Percentiles rank a stretch among this genome's conserved stretches.
Evolutionary conservation across 2,113 vertebrate genomes (phyloP).

Genomic region (Brienomyrus brachyistius): DNA sequence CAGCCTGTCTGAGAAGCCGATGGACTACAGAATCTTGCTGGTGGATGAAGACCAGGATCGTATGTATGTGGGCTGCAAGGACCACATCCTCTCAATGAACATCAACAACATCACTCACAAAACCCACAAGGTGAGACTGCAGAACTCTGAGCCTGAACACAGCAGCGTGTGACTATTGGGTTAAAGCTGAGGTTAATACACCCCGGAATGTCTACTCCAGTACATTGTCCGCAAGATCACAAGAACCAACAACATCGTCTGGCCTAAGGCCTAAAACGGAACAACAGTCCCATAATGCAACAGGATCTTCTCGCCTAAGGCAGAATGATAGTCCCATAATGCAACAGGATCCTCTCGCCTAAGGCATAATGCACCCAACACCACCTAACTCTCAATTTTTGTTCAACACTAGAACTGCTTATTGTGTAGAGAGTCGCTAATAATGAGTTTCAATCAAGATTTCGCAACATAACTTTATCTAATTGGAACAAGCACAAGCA

Average conservation of each 20-base stretch:
- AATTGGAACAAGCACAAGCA: neutral
- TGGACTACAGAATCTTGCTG: slow-evolving; percentile 93
- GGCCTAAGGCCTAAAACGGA: neutral
- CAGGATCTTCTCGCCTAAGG: too few relatives aligned
- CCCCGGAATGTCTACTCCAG: neutral
- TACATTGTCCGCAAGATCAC: neutral
- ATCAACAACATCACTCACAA: slow-evolving; percentile 94
- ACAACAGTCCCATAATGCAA: neutral
- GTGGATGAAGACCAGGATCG: slow-evolving; percentile 98
- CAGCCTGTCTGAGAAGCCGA: slow-evolving; percentile 73
- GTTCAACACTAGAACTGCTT: neutral
- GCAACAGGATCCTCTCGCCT: neutral
- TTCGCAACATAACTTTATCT: neutral
- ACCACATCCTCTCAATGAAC: slow-evolving; percentile 91
- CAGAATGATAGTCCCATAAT: too few relatives aligned
- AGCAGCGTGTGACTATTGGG: neutral
- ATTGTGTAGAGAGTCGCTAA: neutral
- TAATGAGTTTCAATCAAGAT: neutral
- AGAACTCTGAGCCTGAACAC: neutral
- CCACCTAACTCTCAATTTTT: neutral
- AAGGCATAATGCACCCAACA: neutral
- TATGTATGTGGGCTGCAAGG: slow-evolving; percentile 95
- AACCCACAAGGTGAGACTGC: slow-evolving; percentile 73
- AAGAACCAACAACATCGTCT: neutral
- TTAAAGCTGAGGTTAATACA: neutral